A percentile compares a stretch with the other conserved stretches of the same genome.
phyloP scores from a whole-genome alignment of 2,888 invertebrate genomes.

The Ennomos fuscantarius region DNA sequence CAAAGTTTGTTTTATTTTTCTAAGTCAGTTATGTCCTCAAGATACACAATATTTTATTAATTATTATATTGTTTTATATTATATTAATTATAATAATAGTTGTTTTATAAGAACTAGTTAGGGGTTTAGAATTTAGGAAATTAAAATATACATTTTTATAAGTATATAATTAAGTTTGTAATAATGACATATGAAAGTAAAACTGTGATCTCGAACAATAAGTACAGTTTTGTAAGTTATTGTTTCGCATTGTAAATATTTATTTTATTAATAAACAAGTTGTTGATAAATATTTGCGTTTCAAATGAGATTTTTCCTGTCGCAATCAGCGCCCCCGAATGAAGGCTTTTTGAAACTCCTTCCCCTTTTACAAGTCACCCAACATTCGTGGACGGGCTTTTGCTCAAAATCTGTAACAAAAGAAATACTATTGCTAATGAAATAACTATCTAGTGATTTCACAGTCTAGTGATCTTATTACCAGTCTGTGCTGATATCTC shows the following conservation, averaged over 20 bases:
- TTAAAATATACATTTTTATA: too few relatives aligned
- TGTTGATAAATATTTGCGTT: constrained; percentile 33
- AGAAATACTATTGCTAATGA: background rate
- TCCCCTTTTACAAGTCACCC: constrained; percentile 79
- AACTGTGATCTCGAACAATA: constrained; percentile 82
- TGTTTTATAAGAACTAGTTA: constrained; percentile 6
- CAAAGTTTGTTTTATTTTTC: too few relatives aligned
- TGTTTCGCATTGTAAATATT: constrained; percentile 58
- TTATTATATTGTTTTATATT: background rate
- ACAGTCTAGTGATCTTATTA: too few relatives aligned
- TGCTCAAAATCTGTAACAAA: constrained; percentile 67
- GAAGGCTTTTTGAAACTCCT: constrained; percentile 74
- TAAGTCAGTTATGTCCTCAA: too few relatives aligned
- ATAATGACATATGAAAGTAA: constrained; percentile 18
- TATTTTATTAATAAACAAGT: constrained; percentile 52
- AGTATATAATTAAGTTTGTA: constrained; percentile 24
- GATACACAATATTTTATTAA: background rate
- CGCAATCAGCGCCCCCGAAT: constrained; percentile 56
- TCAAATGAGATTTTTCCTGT: constrained; percentile 55
- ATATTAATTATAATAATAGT: background rate
- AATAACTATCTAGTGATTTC: too few relatives aligned
- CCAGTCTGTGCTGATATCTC: too few relatives aligned
- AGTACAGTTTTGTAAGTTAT: constrained; percentile 77
- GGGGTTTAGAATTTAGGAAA: constrained; percentile 7
- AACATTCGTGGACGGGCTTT: constrained; percentile 74